Evolutionary conservation across 2,113 vertebrate genomes (phyloP).

Genomic region (Dipodomys ordii): DNA sequence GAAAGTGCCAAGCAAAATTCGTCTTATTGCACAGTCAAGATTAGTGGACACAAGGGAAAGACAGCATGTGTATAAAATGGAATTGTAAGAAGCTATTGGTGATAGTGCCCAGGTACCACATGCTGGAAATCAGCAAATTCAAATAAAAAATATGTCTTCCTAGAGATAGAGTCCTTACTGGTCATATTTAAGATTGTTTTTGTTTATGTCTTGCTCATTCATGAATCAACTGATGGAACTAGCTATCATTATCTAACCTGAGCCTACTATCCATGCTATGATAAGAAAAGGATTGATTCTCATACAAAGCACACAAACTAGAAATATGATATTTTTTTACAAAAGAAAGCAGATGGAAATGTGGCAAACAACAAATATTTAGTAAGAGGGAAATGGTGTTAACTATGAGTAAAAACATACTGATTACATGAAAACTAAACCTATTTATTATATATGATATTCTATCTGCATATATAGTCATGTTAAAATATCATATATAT

Average conservation of each 20-base stretch:
- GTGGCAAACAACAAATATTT: neutral
- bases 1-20: neutral
- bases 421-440: neutral
- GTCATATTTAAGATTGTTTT: neutral
- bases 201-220: constrained; percentile 11
- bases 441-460: neutral
- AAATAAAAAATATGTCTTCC: neutral
- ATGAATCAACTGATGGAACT: neutral
- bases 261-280: neutral
- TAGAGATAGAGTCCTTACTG: fast-evolving
- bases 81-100: neutral
- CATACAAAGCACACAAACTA: neutral
- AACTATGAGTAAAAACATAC: neutral
- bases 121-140: neutral
- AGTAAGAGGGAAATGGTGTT: neutral
- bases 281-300: neutral
- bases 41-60: too few species aligned
- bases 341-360: neutral
- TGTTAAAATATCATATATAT: neutral
- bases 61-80: too few species aligned
- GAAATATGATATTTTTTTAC: neutral
- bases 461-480: neutral
- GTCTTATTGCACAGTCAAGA: neutral
- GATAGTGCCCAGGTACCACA: neutral
- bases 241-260: neutral